Evolutionary conservation across 1,140 invertebrate genomes (phyloP).

Genomic region (Lethocerus indicus): DNA sequence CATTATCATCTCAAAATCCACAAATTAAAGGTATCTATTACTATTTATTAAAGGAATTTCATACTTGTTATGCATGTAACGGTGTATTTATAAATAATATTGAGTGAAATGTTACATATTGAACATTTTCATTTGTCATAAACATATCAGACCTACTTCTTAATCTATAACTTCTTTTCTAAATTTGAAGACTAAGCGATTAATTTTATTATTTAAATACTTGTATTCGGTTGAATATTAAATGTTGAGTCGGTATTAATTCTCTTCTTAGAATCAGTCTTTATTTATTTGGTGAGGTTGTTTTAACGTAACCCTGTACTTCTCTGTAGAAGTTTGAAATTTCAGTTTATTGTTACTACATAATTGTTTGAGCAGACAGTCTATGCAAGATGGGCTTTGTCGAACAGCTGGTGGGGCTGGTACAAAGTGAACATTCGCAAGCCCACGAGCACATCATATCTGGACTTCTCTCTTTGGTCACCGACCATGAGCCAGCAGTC

Average conservation of each 20-base stretch:
- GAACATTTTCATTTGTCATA: no score
- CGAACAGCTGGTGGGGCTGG: conserved; percentile 3
- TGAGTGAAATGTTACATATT: not conserved
- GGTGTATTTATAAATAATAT: not conserved
- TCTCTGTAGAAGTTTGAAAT: no score
- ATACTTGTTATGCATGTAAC: not conserved
- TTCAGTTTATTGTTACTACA: not conserved
- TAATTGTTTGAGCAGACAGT: not conserved
- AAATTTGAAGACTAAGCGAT: no score
- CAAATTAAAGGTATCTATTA: not conserved
- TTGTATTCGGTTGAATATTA: no score
- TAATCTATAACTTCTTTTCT: no score
- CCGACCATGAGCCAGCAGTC: conserved; percentile 7
- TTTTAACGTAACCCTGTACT: no score
- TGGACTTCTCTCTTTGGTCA: not conserved
- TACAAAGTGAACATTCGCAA: not conserved
- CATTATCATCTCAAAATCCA: not conserved
- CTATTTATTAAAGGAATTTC: not conserved
- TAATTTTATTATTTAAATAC: no score
- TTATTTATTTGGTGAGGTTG: no score
- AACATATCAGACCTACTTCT: no score
- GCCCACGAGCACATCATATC: conserved; percentile 4
- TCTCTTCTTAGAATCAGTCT: no score
- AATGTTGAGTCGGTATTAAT: no score
- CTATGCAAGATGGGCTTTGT: conserved; percentile 9